Conservation (phyloP, 2,113 vertebrate species). For the Oryzias melastigma region DNA sequence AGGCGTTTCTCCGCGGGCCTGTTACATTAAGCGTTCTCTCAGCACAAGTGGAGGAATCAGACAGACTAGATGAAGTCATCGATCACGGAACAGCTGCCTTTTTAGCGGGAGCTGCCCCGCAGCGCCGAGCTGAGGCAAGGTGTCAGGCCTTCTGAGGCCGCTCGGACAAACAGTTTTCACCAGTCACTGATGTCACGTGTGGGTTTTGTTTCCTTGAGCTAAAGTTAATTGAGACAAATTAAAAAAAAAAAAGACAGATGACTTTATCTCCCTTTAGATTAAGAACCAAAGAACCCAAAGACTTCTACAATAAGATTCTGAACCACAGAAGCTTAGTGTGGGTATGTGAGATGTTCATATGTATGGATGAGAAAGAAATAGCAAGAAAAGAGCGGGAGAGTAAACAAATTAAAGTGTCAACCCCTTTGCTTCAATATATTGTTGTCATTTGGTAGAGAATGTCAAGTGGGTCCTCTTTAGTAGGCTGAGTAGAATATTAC, state of each 20-base stretch:
- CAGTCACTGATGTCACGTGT: conserved; percentile 12
- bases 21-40: conserved; percentile 81
- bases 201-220: conserved; percentile 31
- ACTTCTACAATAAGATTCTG: conserved; percentile 20
- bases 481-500: conserved; percentile 66
- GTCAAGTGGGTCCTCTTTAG: conserved; percentile 63
- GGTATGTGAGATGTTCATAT: conserved; percentile 18
- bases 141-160: conserved; percentile 19
- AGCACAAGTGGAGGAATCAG: conserved; percentile 81
- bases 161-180: conserved; percentile 7
- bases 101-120: conserved; percentile 72
- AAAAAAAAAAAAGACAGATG: conserved; percentile 31
- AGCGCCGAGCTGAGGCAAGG: conserved; percentile 25
- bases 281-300: conserved; percentile 38
- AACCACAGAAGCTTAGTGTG: not conserved
- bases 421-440: conserved; percentile 64
- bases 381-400: conserved; percentile 26
- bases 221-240: conserved; percentile 55
- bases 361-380: conserved; percentile 16
- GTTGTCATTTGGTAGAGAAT: conserved; percentile 72
- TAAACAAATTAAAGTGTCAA: conserved; percentile 66
- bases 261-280: conserved; percentile 52
- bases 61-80: conserved; percentile 77
- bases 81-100: conserved; percentile 79
- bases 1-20: conserved; percentile 76